Evolutionary conservation across 2,888 invertebrate genomes (phyloP), one percentile per base, ranked within the genome.

Genomic region (Agapostemon virescens): DNA sequence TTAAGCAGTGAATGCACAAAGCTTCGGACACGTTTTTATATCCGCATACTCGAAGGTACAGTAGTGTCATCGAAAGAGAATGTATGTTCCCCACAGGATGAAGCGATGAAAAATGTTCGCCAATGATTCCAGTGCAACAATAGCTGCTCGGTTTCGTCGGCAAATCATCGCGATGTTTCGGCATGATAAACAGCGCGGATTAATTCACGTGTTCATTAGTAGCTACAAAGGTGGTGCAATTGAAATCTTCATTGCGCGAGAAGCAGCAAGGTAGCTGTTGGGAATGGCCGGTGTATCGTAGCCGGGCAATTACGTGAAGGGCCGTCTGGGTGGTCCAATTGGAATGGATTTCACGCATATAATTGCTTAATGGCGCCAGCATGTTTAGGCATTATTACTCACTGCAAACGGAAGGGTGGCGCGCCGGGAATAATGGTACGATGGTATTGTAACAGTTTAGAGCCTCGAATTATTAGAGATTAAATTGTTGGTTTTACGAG

Each of bases 281-380:
- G n/a, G 40, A 64, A 77, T 49, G 38, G 71, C 67, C 71, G 71
- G 66, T 55, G 55, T 79, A 82, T 75, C 78, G 69, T 36, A 72
- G 67, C 33, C 73, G 36, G 66, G 72, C 79, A 83, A 83, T 83
- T 82, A 79, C 55, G 66, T 23, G 74, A 73, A 83, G 69, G 78
- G 79, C 75, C 72, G 78, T 75, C 82, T 75, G 74, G 77, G 78
- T 84, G 82, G 84, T 82, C 74, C 81, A 79, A 84, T 83, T 76
- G 78, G 77, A 80, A 79, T 79, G 79, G 75, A 83, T 83, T 83
- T 83, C 83, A 83, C 83, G 83, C 72, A 70, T 78, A 82, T 83
- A 83, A 83, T 83, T 79, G 83, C 83, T 79, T 82, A 82, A 83
- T 83, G 79, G 79, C 75, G 73, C 83, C 83, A 82, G 83, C 83